Percentiles rank a stretch among this genome's conserved stretches.
Conservation (phyloP, 2,797 vertebrate species). For the Neopelma chrysocephalum region DNA sequence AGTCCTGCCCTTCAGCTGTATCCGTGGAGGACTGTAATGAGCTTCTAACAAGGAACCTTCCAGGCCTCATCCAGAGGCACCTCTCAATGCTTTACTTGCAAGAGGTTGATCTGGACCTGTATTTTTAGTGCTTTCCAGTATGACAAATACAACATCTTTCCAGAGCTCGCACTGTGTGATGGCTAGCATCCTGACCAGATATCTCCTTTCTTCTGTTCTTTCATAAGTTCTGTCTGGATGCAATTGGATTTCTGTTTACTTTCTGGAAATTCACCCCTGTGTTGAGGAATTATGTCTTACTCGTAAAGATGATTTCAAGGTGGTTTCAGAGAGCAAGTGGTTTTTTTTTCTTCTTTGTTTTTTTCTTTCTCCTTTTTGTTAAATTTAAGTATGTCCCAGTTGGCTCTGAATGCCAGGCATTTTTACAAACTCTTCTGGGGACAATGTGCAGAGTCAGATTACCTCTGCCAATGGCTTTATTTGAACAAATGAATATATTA, state of each 20-base stretch:
- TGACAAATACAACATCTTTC: neutral
- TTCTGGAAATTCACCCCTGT: neutral
- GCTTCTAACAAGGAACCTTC: neutral
- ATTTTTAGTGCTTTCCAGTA: slow-evolving; percentile 10
- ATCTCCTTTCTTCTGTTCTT: neutral
- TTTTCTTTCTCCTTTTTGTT: neutral
- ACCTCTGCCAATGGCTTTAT: neutral
- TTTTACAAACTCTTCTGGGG: neutral
- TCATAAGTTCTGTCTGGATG: neutral
- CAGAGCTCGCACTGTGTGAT: neutral
- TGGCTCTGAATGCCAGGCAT: neutral
- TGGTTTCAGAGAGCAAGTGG: neutral
- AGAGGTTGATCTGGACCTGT: neutral
- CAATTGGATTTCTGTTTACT: neutral
- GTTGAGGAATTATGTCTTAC: neutral
- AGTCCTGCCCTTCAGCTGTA: neutral
- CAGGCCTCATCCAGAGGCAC: neutral
- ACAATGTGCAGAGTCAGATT: neutral
- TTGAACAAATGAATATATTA: neutral
- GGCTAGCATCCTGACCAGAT: neutral
- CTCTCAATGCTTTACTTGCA: neutral
- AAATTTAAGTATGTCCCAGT: neutral
- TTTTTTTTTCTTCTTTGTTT: neutral
- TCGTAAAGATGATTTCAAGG: neutral
- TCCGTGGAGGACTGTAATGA: neutral